Evolutionary conservation across 2,797 vertebrate genomes (phyloP).

Genomic region (Cygnus olor): DNA sequence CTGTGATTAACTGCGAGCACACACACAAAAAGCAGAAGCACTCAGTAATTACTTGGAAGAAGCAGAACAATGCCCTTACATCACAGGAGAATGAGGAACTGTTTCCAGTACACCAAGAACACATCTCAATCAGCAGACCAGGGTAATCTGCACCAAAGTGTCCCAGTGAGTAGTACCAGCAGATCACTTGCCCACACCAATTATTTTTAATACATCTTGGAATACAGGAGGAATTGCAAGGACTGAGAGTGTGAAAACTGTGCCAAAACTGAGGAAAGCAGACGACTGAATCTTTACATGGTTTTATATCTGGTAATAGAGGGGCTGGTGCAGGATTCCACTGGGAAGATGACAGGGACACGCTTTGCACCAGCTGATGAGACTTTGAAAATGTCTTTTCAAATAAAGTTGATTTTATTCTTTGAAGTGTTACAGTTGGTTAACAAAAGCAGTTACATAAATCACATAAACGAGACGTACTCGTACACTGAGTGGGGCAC

Average conservation of each 20-base stretch:
- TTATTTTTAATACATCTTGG: neutral
- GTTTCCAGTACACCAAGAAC: no score
- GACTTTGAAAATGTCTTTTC: neutral
- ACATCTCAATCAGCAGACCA: neutral
- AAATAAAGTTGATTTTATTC: neutral
- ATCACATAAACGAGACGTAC: neutral
- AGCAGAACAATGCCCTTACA: neutral
- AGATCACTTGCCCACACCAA: no score
- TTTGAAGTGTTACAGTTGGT: neutral
- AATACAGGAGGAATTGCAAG: neutral
- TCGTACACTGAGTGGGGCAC: neutral
- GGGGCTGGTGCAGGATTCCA: neutral
- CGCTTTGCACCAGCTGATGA: no score
- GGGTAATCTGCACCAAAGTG: no score
- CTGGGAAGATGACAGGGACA: fast-evolving
- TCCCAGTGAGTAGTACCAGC: neutral
- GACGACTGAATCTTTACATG: fast-evolving
- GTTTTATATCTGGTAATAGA: fast-evolving
- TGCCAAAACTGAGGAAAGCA: neutral
- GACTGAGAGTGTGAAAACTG: fast-evolving
- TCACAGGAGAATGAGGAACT: neutral
- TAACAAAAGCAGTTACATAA: neutral
- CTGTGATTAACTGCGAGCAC: neutral
- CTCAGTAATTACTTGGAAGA: neutral
- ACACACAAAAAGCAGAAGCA: neutral